Evolutionary conservation across 2,797 vertebrate genomes (phyloP), one percentile per base, ranked within the genome.

Genomic region (Pogonophryne albipinna): DNA sequence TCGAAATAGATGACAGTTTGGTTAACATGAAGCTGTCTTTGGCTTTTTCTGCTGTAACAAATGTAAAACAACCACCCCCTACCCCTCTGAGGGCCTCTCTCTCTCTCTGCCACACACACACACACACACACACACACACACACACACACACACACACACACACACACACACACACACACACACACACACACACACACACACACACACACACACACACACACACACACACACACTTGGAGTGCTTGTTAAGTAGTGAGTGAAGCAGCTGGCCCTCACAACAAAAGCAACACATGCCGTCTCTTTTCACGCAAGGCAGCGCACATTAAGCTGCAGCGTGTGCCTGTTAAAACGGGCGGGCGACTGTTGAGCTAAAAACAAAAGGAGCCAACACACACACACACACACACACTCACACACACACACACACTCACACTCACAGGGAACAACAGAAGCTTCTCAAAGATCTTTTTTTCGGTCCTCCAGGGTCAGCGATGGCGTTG

Each of bases 201-300:
- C 47, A 38, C 34, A 38, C 34, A 38, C 74, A 68, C 63, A 74
- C 73, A 69, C 83, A 87, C 52, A 49, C 71, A 66, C 71, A 51
- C 50, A 38, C 34, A 38, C 34, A 38, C 74, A 71, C 63, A 74
- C 73, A 69, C 83, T 2, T 2, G 7, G 87, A 93, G 91, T 91
- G 92, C 87, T 94, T 93, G 91, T 94, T 94, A 93, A 93, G 87
- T 86, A 78, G 66, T 85, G 78, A 86, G 58, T 42, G 86, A 80
- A 90, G 92, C 94, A 95, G 92, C 94, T 94, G 94, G 92, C 84
- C 17, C 45, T 2, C 85, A 81, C 87, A 94, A 93, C 94, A 95
- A 95, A 93, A 90, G 93, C 85, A 92, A 91, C 94, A 95, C 95
- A 94, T 95, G 94, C 93, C 77, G 82, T 90, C 89, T 93, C 85